Percentiles rank a stretch among this genome's conserved stretches.
phyloP scores from a whole-genome alignment of 2,113 vertebrate genomes.

The Muntiacus muntjak region DNA sequence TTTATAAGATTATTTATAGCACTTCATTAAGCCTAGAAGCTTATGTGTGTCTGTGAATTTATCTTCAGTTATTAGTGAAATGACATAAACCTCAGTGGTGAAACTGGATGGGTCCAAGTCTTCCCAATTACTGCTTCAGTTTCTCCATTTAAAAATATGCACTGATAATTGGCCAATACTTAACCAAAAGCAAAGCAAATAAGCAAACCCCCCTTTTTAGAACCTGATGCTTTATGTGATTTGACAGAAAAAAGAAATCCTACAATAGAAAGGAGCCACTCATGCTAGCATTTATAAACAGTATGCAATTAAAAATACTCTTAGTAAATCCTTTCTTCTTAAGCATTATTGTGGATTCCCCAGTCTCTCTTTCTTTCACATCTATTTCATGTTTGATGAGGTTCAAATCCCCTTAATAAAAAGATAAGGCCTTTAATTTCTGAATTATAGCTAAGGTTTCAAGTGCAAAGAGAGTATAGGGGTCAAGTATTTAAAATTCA shows the following conservation, averaged over 20 bases:
- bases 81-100: neutral
- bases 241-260: neutral
- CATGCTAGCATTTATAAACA: neutral
- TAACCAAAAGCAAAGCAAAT: neutral
- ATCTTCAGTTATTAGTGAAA: neutral
- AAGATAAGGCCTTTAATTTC: neutral
- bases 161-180: neutral
- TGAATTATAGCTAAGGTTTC: neutral
- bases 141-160: slow-evolving; percentile 11
- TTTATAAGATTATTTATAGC: neutral
- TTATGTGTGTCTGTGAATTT: neutral
- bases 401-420: neutral
- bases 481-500: neutral
- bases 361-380: neutral
- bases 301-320: neutral
- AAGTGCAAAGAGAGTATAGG: neutral
- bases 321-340: neutral
- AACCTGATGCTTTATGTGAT: neutral
- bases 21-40: neutral
- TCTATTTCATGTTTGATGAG: neutral
- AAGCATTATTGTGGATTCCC: slow-evolving; percentile 15
- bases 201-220: neutral
- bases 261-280: neutral
- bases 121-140: neutral
- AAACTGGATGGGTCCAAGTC: neutral